These are phyloP conservation scores for Halisarca cf. caerulea DNA, from an alignment of 37 sponge, comb jelly and placozoan species.

Conservation along the genomic window DNA sequence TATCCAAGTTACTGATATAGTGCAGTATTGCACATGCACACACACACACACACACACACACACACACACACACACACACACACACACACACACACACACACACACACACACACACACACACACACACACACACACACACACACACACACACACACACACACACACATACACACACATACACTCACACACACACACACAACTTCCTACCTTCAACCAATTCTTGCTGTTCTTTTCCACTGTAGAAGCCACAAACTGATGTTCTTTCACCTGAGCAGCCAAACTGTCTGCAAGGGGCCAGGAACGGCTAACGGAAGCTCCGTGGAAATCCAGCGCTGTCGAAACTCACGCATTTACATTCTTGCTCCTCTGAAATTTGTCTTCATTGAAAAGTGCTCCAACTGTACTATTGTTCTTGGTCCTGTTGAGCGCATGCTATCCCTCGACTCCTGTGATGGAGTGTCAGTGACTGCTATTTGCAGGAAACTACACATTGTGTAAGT, in stretches of 20 bases:
- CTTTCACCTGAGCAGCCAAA: slow-evolving; percentile 4
- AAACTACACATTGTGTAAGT: slow-evolving; percentile 69
- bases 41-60: too few species aligned
- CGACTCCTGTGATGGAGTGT: slow-evolving; percentile 61
- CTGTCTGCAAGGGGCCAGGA: slow-evolving; percentile 13
- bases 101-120: too few species aligned
- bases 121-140: too few species aligned
- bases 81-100: too few species aligned
- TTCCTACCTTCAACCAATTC: too few species aligned
- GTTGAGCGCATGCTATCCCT: slow-evolving; percentile 52
- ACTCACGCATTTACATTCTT: slow-evolving; percentile 66
- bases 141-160: too few species aligned
- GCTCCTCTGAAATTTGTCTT: slow-evolving; percentile 61
- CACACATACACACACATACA: too few species aligned
- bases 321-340: slow-evolving; percentile 62
- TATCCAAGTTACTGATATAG: too few species aligned
- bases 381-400: slow-evolving; percentile 78
- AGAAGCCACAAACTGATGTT: not conserved
- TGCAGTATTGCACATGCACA: too few species aligned
- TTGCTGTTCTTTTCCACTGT: slow-evolving; percentile 26
- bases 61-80: too few species aligned
- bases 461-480: slow-evolving; percentile 63
- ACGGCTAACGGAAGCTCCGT: slow-evolving; percentile 33
- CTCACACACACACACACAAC: too few species aligned
- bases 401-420: slow-evolving; percentile 75